These are phyloP conservation scores for Coptodon rendalli DNA, from an alignment of 2,113 vertebrate species.

Conservation along the genomic window DNA sequence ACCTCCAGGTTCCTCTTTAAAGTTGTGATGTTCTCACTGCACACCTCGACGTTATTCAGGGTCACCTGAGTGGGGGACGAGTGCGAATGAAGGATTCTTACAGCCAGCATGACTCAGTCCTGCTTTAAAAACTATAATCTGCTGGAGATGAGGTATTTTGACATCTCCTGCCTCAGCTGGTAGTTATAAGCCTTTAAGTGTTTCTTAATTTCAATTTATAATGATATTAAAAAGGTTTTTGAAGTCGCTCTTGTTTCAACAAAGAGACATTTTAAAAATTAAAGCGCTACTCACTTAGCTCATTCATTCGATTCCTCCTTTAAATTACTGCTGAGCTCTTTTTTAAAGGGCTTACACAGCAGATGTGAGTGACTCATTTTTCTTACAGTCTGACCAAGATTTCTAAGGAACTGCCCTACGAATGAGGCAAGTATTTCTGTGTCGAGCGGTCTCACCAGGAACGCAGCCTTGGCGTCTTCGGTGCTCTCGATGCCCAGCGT, in stretches of 20 bases:
- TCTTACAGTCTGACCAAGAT: background rate
- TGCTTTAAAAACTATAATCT: background rate
- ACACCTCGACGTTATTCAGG: slow-evolving; percentile 93
- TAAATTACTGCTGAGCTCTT: background rate
- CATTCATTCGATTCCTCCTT: background rate
- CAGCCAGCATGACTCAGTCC: background rate
- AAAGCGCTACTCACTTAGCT: background rate
- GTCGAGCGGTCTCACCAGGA: slow-evolving; percentile 76
- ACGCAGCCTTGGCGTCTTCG: slow-evolving; percentile 89
- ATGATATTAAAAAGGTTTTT: slow-evolving; percentile 1
- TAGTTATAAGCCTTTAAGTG: background rate
- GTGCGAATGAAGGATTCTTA: background rate
- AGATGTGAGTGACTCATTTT: background rate
- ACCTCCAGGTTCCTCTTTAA: slow-evolving; percentile 97
- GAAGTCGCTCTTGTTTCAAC: background rate
- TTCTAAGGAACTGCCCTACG: background rate
- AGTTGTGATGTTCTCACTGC: slow-evolving; percentile 95
- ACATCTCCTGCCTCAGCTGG: background rate
- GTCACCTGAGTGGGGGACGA: slow-evolving; percentile 76
- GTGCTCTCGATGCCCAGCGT: slow-evolving; percentile 94
- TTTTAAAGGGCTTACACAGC: background rate
- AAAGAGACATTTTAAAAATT: background rate
- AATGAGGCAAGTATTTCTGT: background rate
- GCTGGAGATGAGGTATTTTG: background rate
- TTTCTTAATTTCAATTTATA: background rate